Evolutionary conservation across 2,113 vertebrate genomes (phyloP).

Genomic region (Clarias magur): DNA sequence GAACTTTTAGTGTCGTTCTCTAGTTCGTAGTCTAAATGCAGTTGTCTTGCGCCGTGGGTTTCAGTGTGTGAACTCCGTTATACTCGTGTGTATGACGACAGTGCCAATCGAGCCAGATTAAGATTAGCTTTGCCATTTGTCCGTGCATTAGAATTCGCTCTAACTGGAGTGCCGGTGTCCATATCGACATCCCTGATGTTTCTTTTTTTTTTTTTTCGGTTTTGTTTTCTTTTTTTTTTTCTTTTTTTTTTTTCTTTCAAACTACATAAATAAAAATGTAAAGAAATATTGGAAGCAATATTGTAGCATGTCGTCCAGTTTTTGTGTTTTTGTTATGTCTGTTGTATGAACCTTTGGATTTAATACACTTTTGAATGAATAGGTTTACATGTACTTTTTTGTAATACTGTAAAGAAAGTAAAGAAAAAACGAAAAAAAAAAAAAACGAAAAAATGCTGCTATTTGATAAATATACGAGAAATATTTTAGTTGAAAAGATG

Average conservation of each 20-base stretch:
- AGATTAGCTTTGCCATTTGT: constrained; percentile 81
- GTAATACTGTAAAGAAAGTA: constrained; percentile 70
- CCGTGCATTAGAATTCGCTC: constrained; percentile 79
- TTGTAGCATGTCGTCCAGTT: constrained; percentile 82
- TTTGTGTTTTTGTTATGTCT: constrained; percentile 76
- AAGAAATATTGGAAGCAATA: constrained; percentile 83
- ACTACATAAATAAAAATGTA: constrained; percentile 80
- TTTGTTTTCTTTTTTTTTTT: background rate
- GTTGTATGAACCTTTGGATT: constrained; percentile 81
- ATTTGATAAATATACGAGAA: constrained; percentile 80
- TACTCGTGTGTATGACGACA: constrained; percentile 81
- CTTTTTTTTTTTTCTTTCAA: constrained; percentile 60
- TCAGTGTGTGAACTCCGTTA: constrained; percentile 81
- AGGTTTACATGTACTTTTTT: constrained; percentile 83
- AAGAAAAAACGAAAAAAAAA: constrained; percentile 47
- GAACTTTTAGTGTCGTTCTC: constrained; percentile 80
- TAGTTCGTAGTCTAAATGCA: constrained; percentile 84
- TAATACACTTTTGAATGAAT: constrained; percentile 81
- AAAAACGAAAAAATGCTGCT: constrained; percentile 76
- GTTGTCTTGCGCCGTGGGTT: constrained; percentile 77
- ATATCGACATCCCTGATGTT: constrained; percentile 77
- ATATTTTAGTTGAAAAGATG: constrained; percentile 80
- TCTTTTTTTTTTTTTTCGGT: background rate
- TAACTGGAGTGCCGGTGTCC: constrained; percentile 74
- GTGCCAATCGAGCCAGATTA: constrained; percentile 80